Base-by-base conservation (phyloP, 2,113 vertebrate genomes). In the Paramormyrops kingsleyae region DNA sequence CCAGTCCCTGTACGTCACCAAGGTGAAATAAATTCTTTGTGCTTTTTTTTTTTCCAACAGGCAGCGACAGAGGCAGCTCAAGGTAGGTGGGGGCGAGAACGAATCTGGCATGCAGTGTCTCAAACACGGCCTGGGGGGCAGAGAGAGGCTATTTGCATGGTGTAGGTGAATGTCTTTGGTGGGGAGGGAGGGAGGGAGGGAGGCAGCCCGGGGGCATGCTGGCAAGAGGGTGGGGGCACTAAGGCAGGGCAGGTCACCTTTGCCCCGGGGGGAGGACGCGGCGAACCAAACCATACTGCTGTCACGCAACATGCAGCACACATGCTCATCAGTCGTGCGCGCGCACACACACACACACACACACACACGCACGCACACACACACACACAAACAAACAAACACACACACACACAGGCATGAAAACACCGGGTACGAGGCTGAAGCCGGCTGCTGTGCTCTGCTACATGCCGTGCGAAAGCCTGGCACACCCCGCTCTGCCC, bases 141-240 rank as follows among this genome's bases (percentile, higher is more conserved):
- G 70, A 31, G 35, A 27, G 74, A 42, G 6, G 49, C 46, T 21
- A 89, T 83, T 89, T 53, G 70, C 88, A 89, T 89, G 47, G n/a
- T 39, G 46, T 53, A 46, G n/a, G 87, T 77, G 59, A 50, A 49
- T 39, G 70, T 89, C 24, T 86, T 31, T 86, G 83, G 7, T 27
- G 39, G 83, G 53, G 52, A 15, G 52, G 52, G 42, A 5, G 17
- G 42, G 15, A 46, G 56, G 5, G 24, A 88, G 88, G 50, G 47
- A 46, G 7, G 19, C 24, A 44, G 74, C 88, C 52, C 7, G 4
- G 24, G 47, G 88, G 47, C 77, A 66, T 19, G 53, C 31, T 53
- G 44, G 39, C 10, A 9, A 59, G 74, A 42, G 39, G 77, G 80
- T 44, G 74, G 47, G 62, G 77, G 74, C 35, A 31, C 5, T 50